These are phyloP conservation scores for Cisticola juncidis DNA, from an alignment of 2,113 vertebrate genomes.

Conservation along the genomic window DNA sequence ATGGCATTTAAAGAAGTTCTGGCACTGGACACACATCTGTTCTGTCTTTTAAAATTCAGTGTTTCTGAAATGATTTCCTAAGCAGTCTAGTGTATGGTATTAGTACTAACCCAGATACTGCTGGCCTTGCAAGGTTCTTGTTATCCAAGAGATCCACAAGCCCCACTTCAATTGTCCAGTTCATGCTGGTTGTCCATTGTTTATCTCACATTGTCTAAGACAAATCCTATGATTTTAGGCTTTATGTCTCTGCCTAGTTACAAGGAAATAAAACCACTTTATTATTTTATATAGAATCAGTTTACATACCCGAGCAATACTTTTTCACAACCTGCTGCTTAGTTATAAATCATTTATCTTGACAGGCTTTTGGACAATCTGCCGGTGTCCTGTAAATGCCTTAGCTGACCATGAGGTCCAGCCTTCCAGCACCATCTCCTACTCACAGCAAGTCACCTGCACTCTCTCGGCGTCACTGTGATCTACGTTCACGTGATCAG, in stretches of 20 bases:
- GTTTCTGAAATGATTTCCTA: background rate
- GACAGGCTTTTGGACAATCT: background rate
- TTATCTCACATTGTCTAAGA: background rate
- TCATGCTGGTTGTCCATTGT: background rate
- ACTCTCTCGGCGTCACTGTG: background rate
- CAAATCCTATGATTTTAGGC: background rate
- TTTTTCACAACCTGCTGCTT: background rate
- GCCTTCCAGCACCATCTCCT: background rate
- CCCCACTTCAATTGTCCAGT: background rate
- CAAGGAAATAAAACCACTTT: background rate
- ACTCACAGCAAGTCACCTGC: background rate
- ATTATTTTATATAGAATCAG: background rate
- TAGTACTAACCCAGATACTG: background rate
- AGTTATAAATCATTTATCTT: background rate
- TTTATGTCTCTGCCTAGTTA: background rate
- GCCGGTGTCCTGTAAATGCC: background rate
- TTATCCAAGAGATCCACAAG: background rate
- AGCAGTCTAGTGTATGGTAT: background rate
- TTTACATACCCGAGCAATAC: background rate
- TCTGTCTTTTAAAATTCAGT: background rate
- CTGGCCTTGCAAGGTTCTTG: background rate
- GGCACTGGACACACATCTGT: background rate
- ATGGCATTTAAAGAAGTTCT: background rate
- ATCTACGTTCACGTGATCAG: background rate
- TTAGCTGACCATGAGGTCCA: background rate